Evolutionary conservation across 2,797 vertebrate species (phyloP).

Genomic region (Enteromius afrohamiltoni): DNA sequence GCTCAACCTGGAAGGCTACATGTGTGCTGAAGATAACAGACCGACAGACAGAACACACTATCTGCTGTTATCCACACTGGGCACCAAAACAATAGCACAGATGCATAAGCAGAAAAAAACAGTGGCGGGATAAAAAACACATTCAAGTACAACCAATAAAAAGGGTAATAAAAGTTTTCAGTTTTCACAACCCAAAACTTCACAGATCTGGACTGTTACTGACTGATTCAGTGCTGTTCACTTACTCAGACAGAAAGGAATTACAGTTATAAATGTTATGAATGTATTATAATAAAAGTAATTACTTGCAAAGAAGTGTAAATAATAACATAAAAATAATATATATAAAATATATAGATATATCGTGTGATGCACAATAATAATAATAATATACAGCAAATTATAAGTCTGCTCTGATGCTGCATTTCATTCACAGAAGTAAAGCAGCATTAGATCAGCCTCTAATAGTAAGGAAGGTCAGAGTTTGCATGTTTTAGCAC

Average conservation of each 20-base stretch:
- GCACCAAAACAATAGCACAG: constrained; percentile 7
- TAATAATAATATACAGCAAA: background rate
- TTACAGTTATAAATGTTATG: background rate
- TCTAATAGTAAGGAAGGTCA: background rate
- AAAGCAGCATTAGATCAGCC: background rate
- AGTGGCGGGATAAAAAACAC: background rate
- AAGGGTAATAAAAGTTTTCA: background rate
- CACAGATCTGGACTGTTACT: background rate
- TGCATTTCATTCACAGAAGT: background rate
- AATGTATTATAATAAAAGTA: background rate
- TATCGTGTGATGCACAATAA: too few species aligned
- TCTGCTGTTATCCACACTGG: constrained; percentile 5
- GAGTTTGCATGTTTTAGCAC: background rate
- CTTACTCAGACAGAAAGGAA: background rate
- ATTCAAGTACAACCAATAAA: background rate
- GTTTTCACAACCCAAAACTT: background rate
- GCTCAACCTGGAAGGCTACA: background rate
- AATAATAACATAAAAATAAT: background rate
- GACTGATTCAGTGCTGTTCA: background rate
- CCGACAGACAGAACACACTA: background rate
- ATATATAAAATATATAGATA: too few species aligned
- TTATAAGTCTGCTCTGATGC: background rate
- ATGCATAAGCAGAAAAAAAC: background rate
- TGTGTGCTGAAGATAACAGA: constrained; percentile 20
- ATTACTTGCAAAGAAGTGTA: background rate